These are phyloP conservation scores for Eretmochelys imbricata DNA, from an alignment of 2,113 vertebrate species.

Conservation along the genomic window DNA sequence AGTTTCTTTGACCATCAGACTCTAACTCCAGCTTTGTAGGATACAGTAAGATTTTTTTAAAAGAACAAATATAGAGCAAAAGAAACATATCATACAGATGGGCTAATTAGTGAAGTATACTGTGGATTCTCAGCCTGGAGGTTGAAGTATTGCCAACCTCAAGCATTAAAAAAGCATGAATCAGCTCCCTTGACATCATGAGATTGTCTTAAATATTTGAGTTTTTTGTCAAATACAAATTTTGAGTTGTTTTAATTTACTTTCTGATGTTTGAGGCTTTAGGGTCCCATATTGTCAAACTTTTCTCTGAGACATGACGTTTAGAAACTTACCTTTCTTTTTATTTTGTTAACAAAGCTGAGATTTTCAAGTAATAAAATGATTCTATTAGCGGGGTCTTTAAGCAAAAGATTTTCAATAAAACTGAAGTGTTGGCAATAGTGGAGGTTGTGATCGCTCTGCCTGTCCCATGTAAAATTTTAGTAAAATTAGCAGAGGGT, in stretches of 20 bases:
- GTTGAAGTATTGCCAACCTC: neutral
- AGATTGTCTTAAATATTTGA: neutral
- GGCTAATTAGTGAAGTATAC: neutral
- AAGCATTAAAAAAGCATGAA: neutral
- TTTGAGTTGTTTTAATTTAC: neutral
- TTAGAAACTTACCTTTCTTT: neutral
- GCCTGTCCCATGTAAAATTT: neutral
- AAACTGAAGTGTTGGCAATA: neutral
- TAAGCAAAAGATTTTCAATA: neutral
- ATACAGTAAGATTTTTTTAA: neutral
- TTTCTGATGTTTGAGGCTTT: neutral
- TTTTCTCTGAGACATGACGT: neutral
- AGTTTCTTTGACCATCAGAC: neutral
- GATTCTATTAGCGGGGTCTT: neutral
- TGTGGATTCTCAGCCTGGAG: neutral
- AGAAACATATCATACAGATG: neutral
- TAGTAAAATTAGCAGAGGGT: neutral
- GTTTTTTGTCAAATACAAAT: neutral
- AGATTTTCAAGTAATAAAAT: neutral
- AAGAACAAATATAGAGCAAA: neutral
- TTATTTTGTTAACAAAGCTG: neutral
- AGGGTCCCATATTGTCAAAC: neutral
- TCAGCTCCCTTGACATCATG: slow-evolving; percentile 28
- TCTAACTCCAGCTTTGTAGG: neutral
- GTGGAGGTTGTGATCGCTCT: neutral